Base-by-base conservation (phyloP, 2,797 vertebrate genomes). In the Sylvia borin region DNA sequence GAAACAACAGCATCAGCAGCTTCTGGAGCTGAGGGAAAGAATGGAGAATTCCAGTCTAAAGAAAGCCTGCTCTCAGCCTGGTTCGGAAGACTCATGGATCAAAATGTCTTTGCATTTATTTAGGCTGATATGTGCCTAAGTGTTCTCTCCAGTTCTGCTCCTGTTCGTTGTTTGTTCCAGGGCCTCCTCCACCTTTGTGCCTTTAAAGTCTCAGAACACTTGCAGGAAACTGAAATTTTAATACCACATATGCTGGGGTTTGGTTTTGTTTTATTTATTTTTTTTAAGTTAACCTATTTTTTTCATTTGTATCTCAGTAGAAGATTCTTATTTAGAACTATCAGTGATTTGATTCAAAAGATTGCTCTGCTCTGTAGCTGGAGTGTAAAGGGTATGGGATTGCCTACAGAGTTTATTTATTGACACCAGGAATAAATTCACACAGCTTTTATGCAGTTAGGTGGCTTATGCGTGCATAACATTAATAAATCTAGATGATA, bases 131-230 rank as follows among this genome's bases (percentile, higher is more conserved):
- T 3, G 3, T 74, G 26, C 11, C 7, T 13, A 24, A 45, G 3
- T 45, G 17, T 48, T 5, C 20, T 75, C 9, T 81, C 22, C n/a
- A 27, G 14, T 79, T 78, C 32, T 76, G 15, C 38, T 65, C 7
- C 53, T 66, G 6, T 51, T 80, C 60, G 4, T 4, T 60, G 24
- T 57, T 53, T 19, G 9, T 64, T 74, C 34, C 17, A 22, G 13
- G 17, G 6, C 22, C 8, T 40, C 24, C 31, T 83, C 1, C 0
- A 5, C 22, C 31, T 82, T 36, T 1, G 1, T 75, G 25, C 10
- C 29, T 61, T 8, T 42, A 4, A 48, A 38, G 7, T 83, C 21
- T 32, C 34, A 50, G 42, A 71, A 27, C 11, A 61, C 15, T 31
- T 53, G 12, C 5, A 66, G 27, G 47, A 64, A 71, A 62, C 47